Evolutionary conservation across 2,797 vertebrate genomes (phyloP).

Genomic region (Darevskia mixta): DNA sequence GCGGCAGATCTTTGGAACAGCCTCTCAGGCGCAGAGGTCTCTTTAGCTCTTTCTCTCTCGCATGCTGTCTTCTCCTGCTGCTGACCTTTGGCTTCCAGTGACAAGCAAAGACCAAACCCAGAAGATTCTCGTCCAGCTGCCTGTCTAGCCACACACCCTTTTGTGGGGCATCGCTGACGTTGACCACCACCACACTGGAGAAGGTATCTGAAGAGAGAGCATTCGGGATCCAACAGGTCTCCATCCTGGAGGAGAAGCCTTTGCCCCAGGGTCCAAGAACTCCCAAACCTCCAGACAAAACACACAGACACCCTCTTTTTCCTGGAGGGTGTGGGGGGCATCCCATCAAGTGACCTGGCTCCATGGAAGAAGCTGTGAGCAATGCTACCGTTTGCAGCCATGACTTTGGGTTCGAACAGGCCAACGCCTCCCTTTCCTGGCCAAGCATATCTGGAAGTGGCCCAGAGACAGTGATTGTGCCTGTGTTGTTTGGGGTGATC

Average conservation of each 20-base stretch:
- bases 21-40: neutral
- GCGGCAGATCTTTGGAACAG: slow-evolving; percentile 9
- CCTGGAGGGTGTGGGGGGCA: too few species aligned
- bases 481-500: slow-evolving; percentile 85
- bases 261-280: neutral
- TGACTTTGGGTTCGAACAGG: slow-evolving; percentile 12
- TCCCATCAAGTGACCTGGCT: neutral
- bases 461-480: slow-evolving; percentile 82
- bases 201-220: neutral
- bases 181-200: neutral
- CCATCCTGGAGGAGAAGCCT: neutral
- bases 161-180: neutral
- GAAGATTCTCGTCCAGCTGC: neutral
- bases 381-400: slow-evolving; percentile 31
- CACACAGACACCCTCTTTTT: neutral
- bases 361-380: slow-evolving; percentile 47
- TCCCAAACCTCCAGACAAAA: neutral
- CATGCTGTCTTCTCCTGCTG: neutral
- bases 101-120: neutral
- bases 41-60: neutral
- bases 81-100: neutral
- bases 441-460: slow-evolving; percentile 42
- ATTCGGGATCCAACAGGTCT: neutral
- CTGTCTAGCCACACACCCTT: neutral
- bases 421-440: neutral